Evolutionary conservation across 2,797 vertebrate species (phyloP), one percentile per base, ranked within the genome.

Genomic region (Thunnus albacares): DNA sequence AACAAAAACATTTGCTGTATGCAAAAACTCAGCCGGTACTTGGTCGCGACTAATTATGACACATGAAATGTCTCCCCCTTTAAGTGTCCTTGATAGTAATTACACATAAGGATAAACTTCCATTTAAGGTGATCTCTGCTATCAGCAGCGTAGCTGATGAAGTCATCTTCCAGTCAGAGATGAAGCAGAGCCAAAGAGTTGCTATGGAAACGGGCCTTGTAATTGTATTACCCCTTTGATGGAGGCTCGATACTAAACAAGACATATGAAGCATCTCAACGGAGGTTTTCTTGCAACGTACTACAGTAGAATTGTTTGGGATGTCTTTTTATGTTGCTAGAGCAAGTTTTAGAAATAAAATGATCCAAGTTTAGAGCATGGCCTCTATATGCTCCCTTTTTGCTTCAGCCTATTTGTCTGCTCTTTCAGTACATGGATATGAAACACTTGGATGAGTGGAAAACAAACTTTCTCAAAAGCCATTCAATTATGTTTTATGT

Each of bases 131-230:
- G 26, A 85, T 87, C 58, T 85, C 51, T 61, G 59, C 33, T 58
- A 35, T 72, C 47, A 69, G 67, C 60, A 60, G 58, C 35, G 60
- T 22, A 43, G 68, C 64, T 5, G 22, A 64, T 91, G 77, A 92
- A 79, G 71, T 82, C 79, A 81, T 79, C 63, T 38, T 79, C 59
- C 52, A 77, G 59, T 79, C 70, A 60, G 87, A 77, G 72, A 71
- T 82, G 49, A 79, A 84, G 18, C 76, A 43, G 85, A 86, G 86
- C 86, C 70, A 66, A 66, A 35, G 77, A 10, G 91, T 94, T 90
- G 79, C 94, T 87, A 93, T 94, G 86, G 94, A 86, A 93, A 94
- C 93, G 69, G 73, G 70, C 80, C 71, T 22, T 55, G 73, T 92
- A 92, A 94, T 93, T 79, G 20, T 38, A 87, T 93, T 92, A 86